A percentile compares a stretch with the other conserved stretches of the same genome.
phyloP scores from a whole-genome alignment of 1,140 invertebrate species.

The Elymnias hypermnestra region DNA sequence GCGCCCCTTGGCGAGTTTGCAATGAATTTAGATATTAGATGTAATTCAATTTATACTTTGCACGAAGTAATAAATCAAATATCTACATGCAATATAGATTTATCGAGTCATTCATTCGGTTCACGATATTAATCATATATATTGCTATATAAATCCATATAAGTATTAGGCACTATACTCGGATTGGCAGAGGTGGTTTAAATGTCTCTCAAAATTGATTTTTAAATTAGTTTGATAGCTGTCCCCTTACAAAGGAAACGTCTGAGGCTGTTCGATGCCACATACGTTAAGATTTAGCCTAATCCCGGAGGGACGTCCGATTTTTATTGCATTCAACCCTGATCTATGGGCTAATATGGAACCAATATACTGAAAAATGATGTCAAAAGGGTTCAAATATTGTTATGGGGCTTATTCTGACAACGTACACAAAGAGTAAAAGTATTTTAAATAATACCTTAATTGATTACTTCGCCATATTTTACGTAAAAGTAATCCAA shows the following conservation, averaged over 20 bases:
- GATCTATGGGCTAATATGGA: conserved; percentile 62
- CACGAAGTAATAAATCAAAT: conserved; percentile 52
- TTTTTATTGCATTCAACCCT: conserved; percentile 65
- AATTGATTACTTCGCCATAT: neutral
- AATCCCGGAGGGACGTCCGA: conserved; percentile 62
- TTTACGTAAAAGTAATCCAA: too few relatives aligned
- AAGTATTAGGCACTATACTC: too few relatives aligned
- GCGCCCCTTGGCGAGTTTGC: conserved; percentile 33
- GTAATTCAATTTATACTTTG: conserved; percentile 56
- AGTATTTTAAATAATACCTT: neutral
- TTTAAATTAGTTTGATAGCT: conserved; percentile 42
- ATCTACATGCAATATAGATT: conserved; percentile 54
- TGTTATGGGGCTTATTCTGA: conserved; percentile 21
- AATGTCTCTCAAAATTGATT: conserved; percentile 49
- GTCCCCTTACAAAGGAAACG: conserved; percentile 48
- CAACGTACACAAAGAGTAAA: neutral
- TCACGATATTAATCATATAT: conserved; percentile 50
- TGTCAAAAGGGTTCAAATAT: conserved; percentile 43
- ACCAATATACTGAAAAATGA: conserved; percentile 47
- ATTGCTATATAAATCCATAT: conserved; percentile 30
- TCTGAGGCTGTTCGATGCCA: conserved; percentile 58
- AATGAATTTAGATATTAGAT: conserved; percentile 34
- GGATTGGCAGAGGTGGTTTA: conserved; percentile 6
- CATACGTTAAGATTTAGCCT: conserved; percentile 68
- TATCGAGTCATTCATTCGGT: conserved; percentile 49